Evolutionary conservation across 2,888 invertebrate species (phyloP).

Genomic region (Agapostemon virescens): DNA sequence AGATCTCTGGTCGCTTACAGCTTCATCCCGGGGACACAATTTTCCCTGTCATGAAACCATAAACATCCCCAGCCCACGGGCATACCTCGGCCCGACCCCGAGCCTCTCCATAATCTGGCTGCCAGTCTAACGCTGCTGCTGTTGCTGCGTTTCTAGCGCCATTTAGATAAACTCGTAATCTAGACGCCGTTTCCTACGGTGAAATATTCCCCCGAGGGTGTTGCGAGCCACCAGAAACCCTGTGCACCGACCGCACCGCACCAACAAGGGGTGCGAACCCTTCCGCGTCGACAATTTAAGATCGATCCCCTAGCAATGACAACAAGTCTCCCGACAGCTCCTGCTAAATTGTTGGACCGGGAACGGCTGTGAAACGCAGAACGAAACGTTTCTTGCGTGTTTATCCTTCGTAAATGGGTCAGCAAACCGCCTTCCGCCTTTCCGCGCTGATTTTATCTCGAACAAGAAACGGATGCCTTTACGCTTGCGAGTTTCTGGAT

Average conservation of each 20-base stretch:
- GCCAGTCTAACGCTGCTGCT: constrained; percentile 63
- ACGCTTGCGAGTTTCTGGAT: background rate
- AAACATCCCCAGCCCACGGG: constrained; percentile 70
- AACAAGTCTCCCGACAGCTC: constrained; percentile 47
- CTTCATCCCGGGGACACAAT: constrained; percentile 70
- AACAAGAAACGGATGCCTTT: background rate
- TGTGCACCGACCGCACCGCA: constrained; percentile 25
- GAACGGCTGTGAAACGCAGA: constrained; percentile 12
- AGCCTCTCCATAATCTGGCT: constrained; percentile 71
- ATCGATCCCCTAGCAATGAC: constrained; percentile 64
- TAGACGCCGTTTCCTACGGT: constrained; percentile 75
- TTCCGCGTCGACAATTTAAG: constrained; percentile 69
- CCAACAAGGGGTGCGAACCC: constrained; percentile 58
- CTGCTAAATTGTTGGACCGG: background rate
- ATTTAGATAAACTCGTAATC: constrained; percentile 80
- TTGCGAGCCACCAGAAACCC: constrained; percentile 42
- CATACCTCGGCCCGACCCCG: constrained; percentile 40
- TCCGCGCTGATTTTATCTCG: background rate
- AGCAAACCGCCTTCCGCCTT: background rate
- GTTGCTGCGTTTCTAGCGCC: constrained; percentile 74
- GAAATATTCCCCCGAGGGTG: constrained; percentile 75
- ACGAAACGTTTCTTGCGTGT: background rate
- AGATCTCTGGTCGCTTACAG: constrained; percentile 48
- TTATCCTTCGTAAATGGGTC: background rate
- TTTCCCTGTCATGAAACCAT: constrained; percentile 76